Evolutionary conservation across 2,888 invertebrate genomes (phyloP).

Genomic region (Taphrorychus bicolor): DNA sequence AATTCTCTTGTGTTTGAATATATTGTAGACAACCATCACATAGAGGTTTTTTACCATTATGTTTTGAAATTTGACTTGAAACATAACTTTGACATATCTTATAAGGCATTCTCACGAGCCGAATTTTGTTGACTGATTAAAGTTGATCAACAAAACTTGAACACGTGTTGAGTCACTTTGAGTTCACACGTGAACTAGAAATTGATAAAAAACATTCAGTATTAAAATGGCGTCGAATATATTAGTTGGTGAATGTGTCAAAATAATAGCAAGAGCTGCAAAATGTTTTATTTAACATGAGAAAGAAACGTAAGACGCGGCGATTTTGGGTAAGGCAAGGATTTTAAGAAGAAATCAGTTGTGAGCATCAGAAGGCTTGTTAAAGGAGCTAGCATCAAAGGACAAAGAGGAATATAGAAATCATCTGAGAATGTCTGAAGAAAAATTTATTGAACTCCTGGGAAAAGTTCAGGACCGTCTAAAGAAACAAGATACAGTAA

Average conservation of each 20-base stretch:
- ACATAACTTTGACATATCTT: no score
- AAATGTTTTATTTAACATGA: slow-evolving; percentile 22
- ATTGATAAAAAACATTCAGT: slow-evolving; percentile 6
- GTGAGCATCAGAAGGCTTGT: slow-evolving; percentile 44
- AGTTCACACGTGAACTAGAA: background rate
- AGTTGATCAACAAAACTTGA: slow-evolving; percentile 15
- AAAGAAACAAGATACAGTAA: slow-evolving; percentile 38
- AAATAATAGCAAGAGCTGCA: slow-evolving; percentile 25
- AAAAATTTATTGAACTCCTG: slow-evolving; percentile 37
- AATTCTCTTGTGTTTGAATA: no score
- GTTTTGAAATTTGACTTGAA: no score
- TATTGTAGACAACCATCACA: no score
- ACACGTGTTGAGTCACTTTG: background rate
- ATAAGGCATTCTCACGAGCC: background rate
- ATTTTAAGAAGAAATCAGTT: slow-evolving; percentile 44
- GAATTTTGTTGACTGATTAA: background rate
- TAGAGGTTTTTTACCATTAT: no score
- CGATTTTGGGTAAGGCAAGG: slow-evolving; percentile 40
- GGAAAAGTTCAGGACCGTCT: slow-evolving; percentile 29
- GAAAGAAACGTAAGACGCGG: slow-evolving; percentile 32
- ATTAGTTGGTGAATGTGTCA: background rate
- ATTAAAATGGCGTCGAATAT: slow-evolving; percentile 11
- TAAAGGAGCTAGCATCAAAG: slow-evolving; percentile 45
- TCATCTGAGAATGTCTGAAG: slow-evolving; percentile 20
- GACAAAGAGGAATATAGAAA: slow-evolving; percentile 32